These are phyloP conservation scores for Recurvirostra avosetta DNA, from an alignment of 2,113 vertebrate species.

Conservation along the genomic window DNA sequence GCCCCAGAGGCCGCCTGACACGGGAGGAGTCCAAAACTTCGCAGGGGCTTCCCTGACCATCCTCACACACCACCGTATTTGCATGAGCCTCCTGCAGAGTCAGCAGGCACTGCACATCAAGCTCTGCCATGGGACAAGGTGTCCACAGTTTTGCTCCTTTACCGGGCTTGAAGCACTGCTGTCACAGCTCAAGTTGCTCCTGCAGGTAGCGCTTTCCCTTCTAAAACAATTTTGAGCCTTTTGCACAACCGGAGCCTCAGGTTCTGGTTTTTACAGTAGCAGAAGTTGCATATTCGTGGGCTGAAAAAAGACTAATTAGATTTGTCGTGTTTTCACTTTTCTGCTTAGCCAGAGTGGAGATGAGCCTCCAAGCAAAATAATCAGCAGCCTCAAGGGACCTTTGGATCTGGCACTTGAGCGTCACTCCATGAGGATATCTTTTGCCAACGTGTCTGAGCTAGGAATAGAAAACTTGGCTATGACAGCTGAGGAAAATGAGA, in stretches of 20 bases:
- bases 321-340: not conserved
- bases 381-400: not conserved
- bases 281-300: not conserved
- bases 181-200: not conserved
- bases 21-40: not conserved
- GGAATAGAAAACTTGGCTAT: not conserved
- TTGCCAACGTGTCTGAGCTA: not conserved
- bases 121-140: rapidly evolving
- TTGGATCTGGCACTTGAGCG: not conserved
- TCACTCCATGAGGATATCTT: not conserved
- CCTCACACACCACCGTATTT: rapidly evolving
- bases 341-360: not conserved
- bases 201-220: not conserved
- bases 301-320: not conserved
- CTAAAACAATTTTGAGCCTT: not conserved
- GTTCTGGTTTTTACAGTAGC: not conserved
- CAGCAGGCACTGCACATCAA: not conserved
- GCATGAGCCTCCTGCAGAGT: not conserved
- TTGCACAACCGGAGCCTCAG: not conserved
- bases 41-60: not conserved
- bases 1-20: not conserved
- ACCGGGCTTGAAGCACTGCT: not conserved
- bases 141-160: not conserved
- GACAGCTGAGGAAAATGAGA: not conserved
- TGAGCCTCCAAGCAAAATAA: not conserved